Evolutionary conservation across 2,113 vertebrate genomes (phyloP), one percentile per base, ranked within the genome.

Genomic region (Onychorhynchus coronatus): DNA sequence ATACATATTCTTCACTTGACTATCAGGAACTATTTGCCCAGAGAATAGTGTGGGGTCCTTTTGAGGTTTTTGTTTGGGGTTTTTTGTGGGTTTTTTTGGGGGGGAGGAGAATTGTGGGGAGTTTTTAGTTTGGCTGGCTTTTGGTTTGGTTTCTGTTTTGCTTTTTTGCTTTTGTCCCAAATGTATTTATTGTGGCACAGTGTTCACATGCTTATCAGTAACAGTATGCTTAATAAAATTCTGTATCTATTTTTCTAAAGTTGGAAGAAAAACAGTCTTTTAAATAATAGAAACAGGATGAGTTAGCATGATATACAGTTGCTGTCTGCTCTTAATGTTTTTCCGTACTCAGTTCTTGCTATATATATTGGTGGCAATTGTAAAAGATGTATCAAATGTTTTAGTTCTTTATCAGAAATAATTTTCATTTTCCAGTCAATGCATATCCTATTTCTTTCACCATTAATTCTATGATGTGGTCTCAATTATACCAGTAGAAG

Each of bases 401-500:
- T 96, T 79, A 88, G 82, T 85, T 95, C 94, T 96, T 96, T 95
- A 97, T 96, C 95, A 97, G 97, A 97, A 98, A 98, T 97, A 97
- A 97, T 97, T 97, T 97, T 96, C 77, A 97, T 98, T 98, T 98
- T 98, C 97, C 97, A 98, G 95, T 97, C 97, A 98, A 98, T 97
- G 97, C 94, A 50, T 98, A 98, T 97, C 97, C 98, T 98, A 98
- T 98, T 98, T 98, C 95, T 98, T 98, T 97, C 98, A 97, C 95
- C 97, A 98, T 98, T 98, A 98, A 98, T 98, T 98, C 98, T 97
- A 93, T 97, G 97, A 93, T 94, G 92, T 94, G 91, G 95, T 97
- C 97, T 98, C 97, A 97, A 98, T 97, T 98, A 96, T 93, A 97
- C 92, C 65, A 82, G 91, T 70, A 97, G 89, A 97, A 97, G 84